phyloP scores from a whole-genome alignment of 1,140 invertebrate species.

The Popillia japonica region DNA sequence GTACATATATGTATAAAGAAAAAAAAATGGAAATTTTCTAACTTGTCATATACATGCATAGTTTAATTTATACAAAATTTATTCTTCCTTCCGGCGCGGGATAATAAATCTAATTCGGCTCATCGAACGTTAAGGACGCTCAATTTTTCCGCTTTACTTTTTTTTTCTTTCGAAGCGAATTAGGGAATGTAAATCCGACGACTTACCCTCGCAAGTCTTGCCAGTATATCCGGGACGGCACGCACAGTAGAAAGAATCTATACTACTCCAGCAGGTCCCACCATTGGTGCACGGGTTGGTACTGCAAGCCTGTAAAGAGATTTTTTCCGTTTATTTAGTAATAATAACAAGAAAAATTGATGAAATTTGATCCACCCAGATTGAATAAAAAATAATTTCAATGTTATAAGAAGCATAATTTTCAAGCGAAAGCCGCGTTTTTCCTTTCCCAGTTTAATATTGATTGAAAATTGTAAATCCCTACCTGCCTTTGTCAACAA shows the following conservation, averaged over 20 bases:
- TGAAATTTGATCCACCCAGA: no score
- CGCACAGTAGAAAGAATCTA: slow-evolving; percentile 78
- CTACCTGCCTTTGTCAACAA: background rate
- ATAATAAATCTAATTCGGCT: slow-evolving; percentile 5
- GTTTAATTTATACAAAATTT: no score
- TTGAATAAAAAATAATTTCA: no score
- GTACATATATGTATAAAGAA: no score
- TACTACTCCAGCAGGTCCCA: slow-evolving; percentile 77
- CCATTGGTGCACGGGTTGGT: slow-evolving; percentile 79
- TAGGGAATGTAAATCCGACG: slow-evolving; percentile 40
- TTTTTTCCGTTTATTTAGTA: no score
- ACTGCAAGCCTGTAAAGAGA: slow-evolving; percentile 72
- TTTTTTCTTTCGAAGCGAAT: background rate
- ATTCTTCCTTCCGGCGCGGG: background rate
- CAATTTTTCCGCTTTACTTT: background rate
- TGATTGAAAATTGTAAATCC: background rate
- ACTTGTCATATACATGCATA: no score
- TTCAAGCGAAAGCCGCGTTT: no score
- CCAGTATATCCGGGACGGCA: slow-evolving; percentile 78
- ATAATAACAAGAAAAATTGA: no score
- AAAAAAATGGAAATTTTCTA: no score
- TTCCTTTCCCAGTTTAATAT: background rate
- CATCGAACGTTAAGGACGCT: background rate
- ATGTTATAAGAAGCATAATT: no score
- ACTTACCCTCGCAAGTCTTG: slow-evolving; percentile 76